Evolutionary conservation across 2,888 invertebrate genomes (phyloP), one percentile per base, ranked within the genome.

Genomic region (Dilophus febrilis): DNA sequence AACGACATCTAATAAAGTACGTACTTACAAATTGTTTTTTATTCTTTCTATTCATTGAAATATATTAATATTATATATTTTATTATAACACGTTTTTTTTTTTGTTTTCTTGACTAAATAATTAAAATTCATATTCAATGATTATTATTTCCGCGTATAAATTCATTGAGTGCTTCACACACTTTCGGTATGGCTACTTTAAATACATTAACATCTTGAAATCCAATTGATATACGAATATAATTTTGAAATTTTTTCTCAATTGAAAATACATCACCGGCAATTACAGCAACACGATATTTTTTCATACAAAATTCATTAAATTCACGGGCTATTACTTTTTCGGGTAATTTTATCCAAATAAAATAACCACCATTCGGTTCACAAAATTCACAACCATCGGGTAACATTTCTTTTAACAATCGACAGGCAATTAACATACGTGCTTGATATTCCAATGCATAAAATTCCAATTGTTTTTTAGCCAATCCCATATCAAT

Each of bases 301-400:
- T 61, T 56, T 14, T 58, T 47, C 42, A 62, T 51, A 36, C 64
- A 62, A 52, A 61, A 64, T 19, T 52, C 46, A 6, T 64, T 49
- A 41, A 70, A 66, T n/a, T 60, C 49, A 2, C 38, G 35, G 1
- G 61, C 61, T 49, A 65, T 58, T 2, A 51, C 46, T 6, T 46
- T 28, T 5, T 45, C 37, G 1, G 73, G 72, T 34, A 74, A 53
- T 43, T 57, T 53, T 37, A 75, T 53, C 74, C 74, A 76, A 34
- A 74, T 53, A 44, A 74, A 76, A 48, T 71, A 76, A 10, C 75
- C 75, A 2, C 75, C 75, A 45, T 51, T 44, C 4, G 70, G 66
- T 34, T 54, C 50, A 2, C 50, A 41, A 46, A 65, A 64, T 12
- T 13, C 14, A 46, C 70, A 70, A 14, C 51, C 50, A 2, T 42